Base-by-base conservation (phyloP, 2,888 invertebrate species). In the Pimpla rufipes region DNA sequence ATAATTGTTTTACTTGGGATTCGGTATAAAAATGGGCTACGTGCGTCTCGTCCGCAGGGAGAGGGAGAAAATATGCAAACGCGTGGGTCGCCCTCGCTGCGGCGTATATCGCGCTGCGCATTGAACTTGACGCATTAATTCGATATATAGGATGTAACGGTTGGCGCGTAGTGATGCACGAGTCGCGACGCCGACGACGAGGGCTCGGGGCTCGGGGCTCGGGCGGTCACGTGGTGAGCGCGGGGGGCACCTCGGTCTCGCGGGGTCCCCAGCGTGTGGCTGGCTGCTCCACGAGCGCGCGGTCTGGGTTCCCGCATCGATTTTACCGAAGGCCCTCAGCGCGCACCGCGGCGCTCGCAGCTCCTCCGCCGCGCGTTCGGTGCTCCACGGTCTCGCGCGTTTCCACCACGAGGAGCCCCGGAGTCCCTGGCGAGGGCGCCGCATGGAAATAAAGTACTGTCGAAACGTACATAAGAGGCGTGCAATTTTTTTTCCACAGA, bases 251-350 rank as follows among this genome's bases (percentile, higher is more conserved):
- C 62, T 83, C n/a, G n/a, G n/a, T n/a, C 75, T 73, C n/a, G 50
- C 50, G 62, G n/a, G 40, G 29, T 66, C 59, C 73, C 76, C 67
- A 62, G 83, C 47, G 73, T 40, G 29, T 29, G 29, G 29, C 29
- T 29, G 29, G 29, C 29, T 29, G 29, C 62, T 37, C 73, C 57
- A 66, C 47, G 67, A 71, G 80, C 45, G 35, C 21, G 47, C 59
- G n/a, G 35, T 35, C 74, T 74, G 74, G 74, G 67, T 80, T n/a
- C 80, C 76, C 75, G 83, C 83, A 83, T 83, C 83, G 83, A 83
- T 83, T 83, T 83, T 83, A 83, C 81, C n/a, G 37, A 81, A 81
- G 77, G 80, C 76, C 80, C 80, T 73, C 71, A 21, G 66, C 35
- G 42, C 57, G 57, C 16, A 47, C 29, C n/a, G n/a, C n/a, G n/a